phyloP scores from a whole-genome alignment of 1,140 invertebrate species.

The Coenobita brevimanus region DNA sequence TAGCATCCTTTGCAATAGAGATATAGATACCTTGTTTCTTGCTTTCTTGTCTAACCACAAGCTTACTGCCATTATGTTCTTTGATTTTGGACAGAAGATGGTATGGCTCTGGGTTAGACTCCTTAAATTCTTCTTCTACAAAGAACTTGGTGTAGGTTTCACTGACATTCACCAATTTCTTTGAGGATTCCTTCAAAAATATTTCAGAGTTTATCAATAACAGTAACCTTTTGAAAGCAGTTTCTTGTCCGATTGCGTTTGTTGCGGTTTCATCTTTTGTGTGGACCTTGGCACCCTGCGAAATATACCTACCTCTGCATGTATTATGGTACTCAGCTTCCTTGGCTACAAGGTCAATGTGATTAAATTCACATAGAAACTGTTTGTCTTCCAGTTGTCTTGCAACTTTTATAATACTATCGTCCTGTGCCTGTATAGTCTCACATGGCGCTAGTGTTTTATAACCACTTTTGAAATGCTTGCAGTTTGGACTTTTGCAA shows the following conservation, averaged over 20 bases:
- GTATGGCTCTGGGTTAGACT: neutral
- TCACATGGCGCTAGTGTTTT: neutral
- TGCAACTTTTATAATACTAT: neutral
- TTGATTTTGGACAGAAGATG: neutral
- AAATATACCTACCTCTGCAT: neutral
- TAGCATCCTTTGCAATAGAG: neutral
- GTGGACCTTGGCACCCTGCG: neutral
- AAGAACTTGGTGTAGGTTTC: neutral
- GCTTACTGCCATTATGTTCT: neutral
- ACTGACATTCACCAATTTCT: neutral
- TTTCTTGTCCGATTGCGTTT: neutral
- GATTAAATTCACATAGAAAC: neutral
- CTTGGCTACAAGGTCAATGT: neutral
- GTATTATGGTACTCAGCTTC: neutral
- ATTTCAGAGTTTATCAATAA: neutral
- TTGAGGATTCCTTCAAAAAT: neutral
- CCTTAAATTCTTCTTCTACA: neutral
- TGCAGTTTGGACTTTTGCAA: neutral
- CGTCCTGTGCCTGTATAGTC: neutral
- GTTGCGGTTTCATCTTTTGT: neutral
- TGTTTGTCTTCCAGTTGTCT: neutral
- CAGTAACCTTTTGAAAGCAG: neutral
- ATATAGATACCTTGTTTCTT: slow-evolving; percentile 1
- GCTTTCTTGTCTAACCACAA: neutral
- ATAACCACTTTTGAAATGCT: neutral